phyloP scores from a whole-genome alignment of 1,140 invertebrate species.

The Neodiprion lecontei region DNA sequence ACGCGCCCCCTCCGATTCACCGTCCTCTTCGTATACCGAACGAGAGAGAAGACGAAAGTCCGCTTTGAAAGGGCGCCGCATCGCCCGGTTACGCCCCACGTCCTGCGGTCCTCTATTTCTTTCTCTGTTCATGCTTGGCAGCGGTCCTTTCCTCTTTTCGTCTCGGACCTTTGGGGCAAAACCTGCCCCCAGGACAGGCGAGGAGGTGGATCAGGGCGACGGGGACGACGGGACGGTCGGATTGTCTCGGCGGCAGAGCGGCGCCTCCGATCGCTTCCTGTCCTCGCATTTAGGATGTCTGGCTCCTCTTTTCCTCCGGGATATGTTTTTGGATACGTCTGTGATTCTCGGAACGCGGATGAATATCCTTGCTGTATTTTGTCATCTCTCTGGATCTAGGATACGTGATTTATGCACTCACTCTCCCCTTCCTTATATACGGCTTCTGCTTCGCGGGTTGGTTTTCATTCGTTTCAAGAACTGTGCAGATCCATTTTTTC shows the following conservation, averaged over 20 bases:
- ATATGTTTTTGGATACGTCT: no score
- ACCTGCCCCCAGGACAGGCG: background rate
- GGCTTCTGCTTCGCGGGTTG: no score
- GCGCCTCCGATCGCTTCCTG: background rate
- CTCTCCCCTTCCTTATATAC: no score
- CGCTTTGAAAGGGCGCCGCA: background rate
- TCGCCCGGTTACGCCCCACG: background rate
- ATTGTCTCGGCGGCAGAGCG: background rate
- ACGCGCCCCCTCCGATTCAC: background rate
- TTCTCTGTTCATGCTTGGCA: background rate
- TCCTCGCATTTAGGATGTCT: no score
- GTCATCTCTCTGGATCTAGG: no score
- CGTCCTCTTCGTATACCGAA: background rate
- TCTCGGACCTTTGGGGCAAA: constrained; percentile 2
- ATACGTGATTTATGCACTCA: no score
- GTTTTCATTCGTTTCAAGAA: no score
- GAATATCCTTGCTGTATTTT: no score
- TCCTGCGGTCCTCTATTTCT: background rate
- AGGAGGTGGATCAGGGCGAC: background rate
- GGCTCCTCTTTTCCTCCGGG: no score
- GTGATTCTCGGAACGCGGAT: no score
- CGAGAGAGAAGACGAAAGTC: background rate
- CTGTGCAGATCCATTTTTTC: no score
- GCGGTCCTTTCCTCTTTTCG: background rate
- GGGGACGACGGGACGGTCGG: background rate